These are phyloP conservation scores for Melanostigma gelatinosum DNA, from an alignment of 2,113 vertebrate species.

Conservation along the genomic window DNA sequence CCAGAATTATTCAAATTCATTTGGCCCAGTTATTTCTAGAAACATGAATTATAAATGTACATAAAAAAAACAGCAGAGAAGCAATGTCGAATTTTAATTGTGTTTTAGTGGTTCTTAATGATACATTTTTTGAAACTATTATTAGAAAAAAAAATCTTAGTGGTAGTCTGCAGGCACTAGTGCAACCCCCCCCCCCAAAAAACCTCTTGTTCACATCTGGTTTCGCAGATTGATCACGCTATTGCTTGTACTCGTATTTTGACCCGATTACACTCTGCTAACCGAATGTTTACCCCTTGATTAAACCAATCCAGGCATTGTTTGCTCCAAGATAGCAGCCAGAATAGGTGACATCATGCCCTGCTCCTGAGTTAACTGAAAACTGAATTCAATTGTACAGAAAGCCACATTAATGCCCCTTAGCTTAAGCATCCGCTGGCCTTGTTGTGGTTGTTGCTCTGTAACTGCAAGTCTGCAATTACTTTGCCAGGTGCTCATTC, in stretches of 20 bases:
- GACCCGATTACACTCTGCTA: not conserved
- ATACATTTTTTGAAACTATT: not conserved
- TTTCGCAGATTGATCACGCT: not conserved
- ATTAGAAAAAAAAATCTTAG: not conserved
- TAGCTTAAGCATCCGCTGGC: not conserved
- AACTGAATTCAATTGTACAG: not conserved
- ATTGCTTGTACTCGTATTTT: not conserved
- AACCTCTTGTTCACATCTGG: not conserved
- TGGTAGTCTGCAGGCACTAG: not conserved
- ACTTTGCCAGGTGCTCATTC: conserved; percentile 3
- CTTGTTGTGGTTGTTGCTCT: conserved; percentile 1
- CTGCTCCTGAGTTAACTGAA: not conserved
- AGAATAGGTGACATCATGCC: conserved; percentile 3
- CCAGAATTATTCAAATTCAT: not conserved
- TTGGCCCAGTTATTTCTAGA: conserved; percentile 5
- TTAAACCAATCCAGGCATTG: conserved; percentile 11
- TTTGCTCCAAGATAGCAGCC: conserved; percentile 7
- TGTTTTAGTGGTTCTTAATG: not conserved
- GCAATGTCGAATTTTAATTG: not conserved
- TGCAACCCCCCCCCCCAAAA: not conserved
- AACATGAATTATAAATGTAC: not conserved
- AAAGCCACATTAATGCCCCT: not conserved
- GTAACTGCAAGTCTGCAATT: not conserved
- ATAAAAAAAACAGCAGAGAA: not conserved
- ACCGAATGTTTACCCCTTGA: not conserved